These are phyloP conservation scores for Diachrysia chrysitis DNA, from an alignment of 2,888 invertebrate genomes.

Conservation along the genomic window DNA sequence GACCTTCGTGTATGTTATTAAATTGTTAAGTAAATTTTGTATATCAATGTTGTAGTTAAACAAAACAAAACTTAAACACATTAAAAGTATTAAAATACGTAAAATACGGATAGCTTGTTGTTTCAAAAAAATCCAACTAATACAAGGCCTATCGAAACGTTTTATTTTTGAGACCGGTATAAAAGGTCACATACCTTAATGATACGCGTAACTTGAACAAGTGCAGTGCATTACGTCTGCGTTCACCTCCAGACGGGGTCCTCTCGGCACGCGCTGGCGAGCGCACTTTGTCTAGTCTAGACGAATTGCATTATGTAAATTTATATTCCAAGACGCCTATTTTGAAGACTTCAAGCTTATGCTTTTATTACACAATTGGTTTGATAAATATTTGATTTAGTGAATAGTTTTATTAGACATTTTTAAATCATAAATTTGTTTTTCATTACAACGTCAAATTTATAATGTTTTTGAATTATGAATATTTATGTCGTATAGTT, in stretches of 20 bases:
- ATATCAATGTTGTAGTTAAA: too few species aligned
- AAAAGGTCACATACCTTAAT: neutral
- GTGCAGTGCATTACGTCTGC: slow-evolving; percentile 70
- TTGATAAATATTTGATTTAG: slow-evolving; percentile 37
- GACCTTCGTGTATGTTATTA: slow-evolving; percentile 29
- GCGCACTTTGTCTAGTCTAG: slow-evolving; percentile 84
- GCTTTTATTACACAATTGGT: slow-evolving; percentile 42
- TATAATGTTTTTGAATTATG: neutral
- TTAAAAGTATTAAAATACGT: neutral
- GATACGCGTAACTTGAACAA: slow-evolving; percentile 47
- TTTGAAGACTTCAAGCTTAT: slow-evolving; percentile 65
- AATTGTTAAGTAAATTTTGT: neutral
- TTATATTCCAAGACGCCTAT: slow-evolving; percentile 76
- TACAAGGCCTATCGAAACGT: neutral
- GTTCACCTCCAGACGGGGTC: slow-evolving; percentile 82
- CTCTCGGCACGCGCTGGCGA: slow-evolving; percentile 67
- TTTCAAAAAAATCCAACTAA: neutral
- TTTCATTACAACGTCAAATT: neutral
- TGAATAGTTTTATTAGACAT: slow-evolving; percentile 22
- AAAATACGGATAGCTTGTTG: too few species aligned
- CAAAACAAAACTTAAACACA: too few species aligned
- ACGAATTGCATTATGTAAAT: slow-evolving; percentile 88
- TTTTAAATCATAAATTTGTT: neutral
- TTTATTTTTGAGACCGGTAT: neutral
- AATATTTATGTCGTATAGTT: neutral